Conservation (phyloP, 1,140 invertebrate genomes). For the Rhysida immarginata region DNA sequence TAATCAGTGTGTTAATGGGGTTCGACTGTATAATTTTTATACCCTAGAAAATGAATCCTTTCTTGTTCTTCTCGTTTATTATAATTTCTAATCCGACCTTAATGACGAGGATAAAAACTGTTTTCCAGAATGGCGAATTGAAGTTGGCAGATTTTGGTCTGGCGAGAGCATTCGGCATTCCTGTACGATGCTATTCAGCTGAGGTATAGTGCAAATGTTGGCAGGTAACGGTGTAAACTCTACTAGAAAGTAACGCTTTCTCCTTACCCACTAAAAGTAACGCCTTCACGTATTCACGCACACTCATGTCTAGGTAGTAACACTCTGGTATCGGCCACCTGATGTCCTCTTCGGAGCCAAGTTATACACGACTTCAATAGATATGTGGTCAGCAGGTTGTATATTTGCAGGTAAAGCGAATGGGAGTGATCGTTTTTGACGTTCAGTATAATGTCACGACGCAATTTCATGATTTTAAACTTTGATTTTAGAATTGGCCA, state of each 20-base stretch:
- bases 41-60: too few species aligned
- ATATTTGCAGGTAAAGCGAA: slow-evolving; percentile 87
- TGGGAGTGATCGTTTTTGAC: too few species aligned
- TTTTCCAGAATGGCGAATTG: slow-evolving; percentile 62
- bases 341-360: slow-evolving; percentile 99
- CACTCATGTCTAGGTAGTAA: slow-evolving; percentile 31
- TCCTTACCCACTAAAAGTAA: too few species aligned
- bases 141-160: slow-evolving; percentile 98
- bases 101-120: too few species aligned
- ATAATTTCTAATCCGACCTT: too few species aligned
- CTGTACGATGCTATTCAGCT: slow-evolving; percentile 97
- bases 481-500: slow-evolving; percentile 44
- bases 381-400: slow-evolving; percentile 99
- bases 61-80: too few species aligned
- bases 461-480: too few species aligned
- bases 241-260: neutral
- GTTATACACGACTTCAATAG: slow-evolving; percentile 96
- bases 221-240: neutral
- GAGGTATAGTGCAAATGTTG: slow-evolving; percentile 41
- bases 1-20: too few species aligned
- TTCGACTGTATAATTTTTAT: too few species aligned
- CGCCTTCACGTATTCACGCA: too few species aligned
- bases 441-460: too few species aligned
- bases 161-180: slow-evolving; percentile 96
- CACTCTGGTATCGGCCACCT: slow-evolving; percentile 73